These are phyloP conservation scores for rat (Rattus norvegicus) DNA, from an alignment of 2,113 vertebrate species.

Conservation along the genomic window DNA sequence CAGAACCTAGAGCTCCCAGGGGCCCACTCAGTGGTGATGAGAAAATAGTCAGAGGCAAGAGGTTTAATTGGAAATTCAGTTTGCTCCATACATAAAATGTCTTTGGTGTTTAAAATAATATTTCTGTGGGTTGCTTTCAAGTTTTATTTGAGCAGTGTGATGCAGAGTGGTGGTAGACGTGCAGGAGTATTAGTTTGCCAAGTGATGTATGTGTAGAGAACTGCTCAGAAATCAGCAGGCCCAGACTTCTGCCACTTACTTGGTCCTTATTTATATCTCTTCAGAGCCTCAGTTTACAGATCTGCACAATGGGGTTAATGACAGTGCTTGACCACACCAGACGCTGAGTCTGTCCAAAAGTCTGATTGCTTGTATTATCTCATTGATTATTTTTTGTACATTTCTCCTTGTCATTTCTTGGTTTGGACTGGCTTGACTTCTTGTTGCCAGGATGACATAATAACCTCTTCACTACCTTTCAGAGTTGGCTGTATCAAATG, in stretches of 20 bases:
- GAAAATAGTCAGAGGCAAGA: constrained; percentile 81
- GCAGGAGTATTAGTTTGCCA: constrained; percentile 1
- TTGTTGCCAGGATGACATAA: background rate
- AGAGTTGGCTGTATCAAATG: background rate
- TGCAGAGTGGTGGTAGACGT: constrained; percentile 3
- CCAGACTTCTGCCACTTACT: background rate
- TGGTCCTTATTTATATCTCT: background rate
- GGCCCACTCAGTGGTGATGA: constrained; percentile 58
- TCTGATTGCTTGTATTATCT: background rate
- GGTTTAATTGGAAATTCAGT: constrained; percentile 82
- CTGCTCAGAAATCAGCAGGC: background rate
- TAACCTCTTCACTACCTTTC: background rate
- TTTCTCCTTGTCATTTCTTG: background rate
- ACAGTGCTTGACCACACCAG: background rate
- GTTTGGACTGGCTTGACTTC: background rate
- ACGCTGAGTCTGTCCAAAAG: background rate
- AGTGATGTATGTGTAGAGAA: background rate
- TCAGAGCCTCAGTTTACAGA: constrained; percentile 49
- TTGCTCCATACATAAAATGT: constrained; percentile 62
- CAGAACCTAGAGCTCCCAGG: constrained; percentile 31
- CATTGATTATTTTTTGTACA: background rate
- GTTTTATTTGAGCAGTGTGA: constrained; percentile 65
- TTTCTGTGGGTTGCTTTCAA: constrained; percentile 68
- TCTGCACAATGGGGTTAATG: background rate
- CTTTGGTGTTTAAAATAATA: constrained; percentile 85